A percentile compares a stretch with the other conserved stretches of the same genome.
Conservation (phyloP, 1,140 invertebrate species). For the Achroia grisella region DNA sequence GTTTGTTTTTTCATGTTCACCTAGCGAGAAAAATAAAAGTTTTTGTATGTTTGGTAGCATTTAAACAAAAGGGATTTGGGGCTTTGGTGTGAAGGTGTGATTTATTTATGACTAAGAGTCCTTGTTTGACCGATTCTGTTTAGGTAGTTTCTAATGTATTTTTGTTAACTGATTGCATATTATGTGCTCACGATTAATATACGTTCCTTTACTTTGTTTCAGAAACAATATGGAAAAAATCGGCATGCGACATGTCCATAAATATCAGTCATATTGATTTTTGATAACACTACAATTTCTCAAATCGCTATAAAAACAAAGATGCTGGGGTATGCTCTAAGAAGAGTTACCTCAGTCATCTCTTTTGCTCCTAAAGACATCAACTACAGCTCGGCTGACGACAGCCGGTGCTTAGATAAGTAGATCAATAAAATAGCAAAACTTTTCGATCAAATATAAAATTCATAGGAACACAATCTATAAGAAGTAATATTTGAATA, state of each 20-base stretch:
- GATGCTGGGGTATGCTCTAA: conserved; percentile 67
- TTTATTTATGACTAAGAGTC: conserved; percentile 67
- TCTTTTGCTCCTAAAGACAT: conserved; percentile 31
- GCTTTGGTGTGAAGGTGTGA: conserved; percentile 66
- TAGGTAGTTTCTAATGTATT: conserved; percentile 28
- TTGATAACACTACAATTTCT: conserved; percentile 27
- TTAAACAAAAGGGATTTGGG: conserved; percentile 63
- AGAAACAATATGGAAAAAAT: conserved; percentile 58
- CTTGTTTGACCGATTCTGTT: conserved; percentile 37
- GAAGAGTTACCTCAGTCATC: conserved; percentile 48
- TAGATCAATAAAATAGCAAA: conserved; percentile 32
- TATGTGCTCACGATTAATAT: conserved; percentile 8
- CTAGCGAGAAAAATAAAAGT: conserved; percentile 56
- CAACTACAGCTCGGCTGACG: conserved; percentile 54
- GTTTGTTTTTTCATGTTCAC: conserved; percentile 41
- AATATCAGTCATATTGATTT: conserved; percentile 26
- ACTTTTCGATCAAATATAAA: conserved; percentile 28
- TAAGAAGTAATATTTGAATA: conserved; percentile 14
- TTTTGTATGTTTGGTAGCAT: conserved; percentile 65
- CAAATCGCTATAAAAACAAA: conserved; percentile 44
- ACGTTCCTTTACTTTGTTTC: conserved; percentile 48
- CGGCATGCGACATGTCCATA: conserved; percentile 18
- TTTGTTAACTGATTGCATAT: background rate
- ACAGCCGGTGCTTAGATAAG: conserved; percentile 69
- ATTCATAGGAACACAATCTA: conserved; percentile 14